Evolutionary conservation across 2,888 invertebrate genomes (phyloP), one percentile per base, ranked within the genome.

Genomic region (Cyclophora albipunctata): DNA sequence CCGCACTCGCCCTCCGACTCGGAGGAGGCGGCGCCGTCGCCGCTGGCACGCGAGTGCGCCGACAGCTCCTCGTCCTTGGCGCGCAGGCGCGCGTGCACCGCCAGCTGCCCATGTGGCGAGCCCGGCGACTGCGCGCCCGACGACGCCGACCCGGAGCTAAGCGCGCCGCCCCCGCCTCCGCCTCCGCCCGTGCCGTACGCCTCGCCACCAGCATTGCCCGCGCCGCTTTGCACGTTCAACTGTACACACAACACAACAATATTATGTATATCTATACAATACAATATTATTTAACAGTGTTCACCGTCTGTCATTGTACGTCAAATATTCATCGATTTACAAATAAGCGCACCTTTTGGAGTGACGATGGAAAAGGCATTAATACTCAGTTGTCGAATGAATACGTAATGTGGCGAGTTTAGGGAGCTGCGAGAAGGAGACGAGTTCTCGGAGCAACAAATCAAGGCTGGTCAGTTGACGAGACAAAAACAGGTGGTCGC

Each of bases 41-140:
- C 90, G 73, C 91, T 91, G 75, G 90, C 89, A 61, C 91, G 86
- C 41, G 90, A 91, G 69, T 91, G 91, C 63, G 90, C 81, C 57
- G 91, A 90, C 58, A 91, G 89, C 62, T 91, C 91, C 72, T 92
- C 92, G 78, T 92, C 92, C 76, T 92, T 92, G 71, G 91, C 87
- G 54, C 91, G 89, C 76, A 84, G 76, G 53, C 86, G 76, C 63
- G 77, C 71, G 75, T 71, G 75, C 66, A 66, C 75, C 67, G 71
- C 67, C 54, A 62, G 72, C 71, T 71, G 72, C 72, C 74, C 73
- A 74, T 74, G 81, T 56, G 78, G 78, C 59, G 78, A 78, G 66
- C 71, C 78, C 46, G 83, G 82, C 34, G 84, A 84, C 75, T 82
- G 82, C 71, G 83, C 83, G 61, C 85, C 85, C 57, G 84, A 84